Evolutionary conservation across 2,888 invertebrate species (phyloP), one percentile per base, ranked within the genome.

Genomic region (Gymnoscelis rufifasciata): DNA sequence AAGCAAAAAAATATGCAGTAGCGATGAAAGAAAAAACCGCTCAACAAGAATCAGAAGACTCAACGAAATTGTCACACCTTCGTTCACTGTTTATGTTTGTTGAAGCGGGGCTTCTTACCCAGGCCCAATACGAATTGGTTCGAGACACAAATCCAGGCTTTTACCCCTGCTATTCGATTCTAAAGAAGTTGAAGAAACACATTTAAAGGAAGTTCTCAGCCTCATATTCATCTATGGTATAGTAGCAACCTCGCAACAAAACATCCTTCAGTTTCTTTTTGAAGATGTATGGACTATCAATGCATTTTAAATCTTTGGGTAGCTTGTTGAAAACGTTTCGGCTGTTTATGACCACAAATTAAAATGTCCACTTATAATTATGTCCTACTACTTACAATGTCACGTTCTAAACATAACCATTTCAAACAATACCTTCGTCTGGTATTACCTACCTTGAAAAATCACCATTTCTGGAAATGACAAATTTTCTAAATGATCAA

Each of bases 101-200:
- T 30, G 47, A 48, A 44, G 47, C 51, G 11, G 47, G 38, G 15
- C 26, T 51, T 6, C n/a, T n/a, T n/a, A 47, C 51, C 8, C 23
- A 41, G 28, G 40, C 41, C n/a, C 51, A 51, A 38, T 51, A 51
- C 26, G 51, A 52, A 42, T 14, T 33, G 23, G 15, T 52, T 7
- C 51, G 51, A 33, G 44, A 51, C 13, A 47, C 44, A 2, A 51
- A 47, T 44, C 28, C 26, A 39, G 15, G 42, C 12, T 48, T 52
- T 48, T 52, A 41, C 13, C 45, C 39, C 5, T 48, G 42, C 36
- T 52, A 52, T 52, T 48, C 45, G 1, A 33, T 45, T 8, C 10
- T 48, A 2, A 8, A 47, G 28, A 52, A 43, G 15, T 33, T 45
- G 7, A 52, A 52, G 14, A 52, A 48, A 45, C n/a, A n/a, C n/a